Conservation (phyloP, 2,113 vertebrate species). For the Microtus pennsylvanicus region DNA sequence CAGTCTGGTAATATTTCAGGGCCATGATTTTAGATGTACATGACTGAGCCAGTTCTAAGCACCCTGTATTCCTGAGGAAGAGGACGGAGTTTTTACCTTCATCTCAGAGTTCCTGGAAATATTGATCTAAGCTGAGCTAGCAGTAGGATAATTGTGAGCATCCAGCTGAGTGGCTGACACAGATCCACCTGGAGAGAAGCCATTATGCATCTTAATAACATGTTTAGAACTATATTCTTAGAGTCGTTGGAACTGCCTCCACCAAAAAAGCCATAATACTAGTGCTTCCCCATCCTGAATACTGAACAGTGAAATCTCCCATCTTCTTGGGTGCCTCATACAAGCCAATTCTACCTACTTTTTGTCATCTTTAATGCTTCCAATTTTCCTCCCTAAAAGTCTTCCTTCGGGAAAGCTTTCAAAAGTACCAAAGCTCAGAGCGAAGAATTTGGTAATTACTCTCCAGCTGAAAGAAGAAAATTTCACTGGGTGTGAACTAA, state of each 20-base stretch:
- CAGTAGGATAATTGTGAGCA: background rate
- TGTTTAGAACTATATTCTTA: background rate
- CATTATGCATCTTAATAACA: background rate
- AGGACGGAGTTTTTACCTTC: background rate
- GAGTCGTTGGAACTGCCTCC: background rate
- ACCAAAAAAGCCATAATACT: background rate
- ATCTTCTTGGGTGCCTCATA: background rate
- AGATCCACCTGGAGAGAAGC: background rate
- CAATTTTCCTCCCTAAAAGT: background rate
- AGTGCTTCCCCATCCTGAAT: background rate
- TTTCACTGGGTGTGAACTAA: background rate
- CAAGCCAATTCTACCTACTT: background rate
- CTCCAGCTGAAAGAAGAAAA: slow-evolving; percentile 23
- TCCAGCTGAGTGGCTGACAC: background rate
- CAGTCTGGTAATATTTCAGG: background rate
- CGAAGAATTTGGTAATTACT: background rate
- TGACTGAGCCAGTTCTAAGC: background rate
- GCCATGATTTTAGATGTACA: background rate
- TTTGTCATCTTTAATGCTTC: background rate
- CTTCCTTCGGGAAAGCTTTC: background rate
- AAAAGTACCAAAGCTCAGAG: background rate
- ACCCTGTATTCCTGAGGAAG: background rate
- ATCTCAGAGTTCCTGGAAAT: slow-evolving; percentile 38
- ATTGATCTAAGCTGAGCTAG: background rate
- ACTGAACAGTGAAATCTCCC: background rate